Conservation (phyloP, 2,888 invertebrate genomes). For the Phengaris alcon region DNA sequence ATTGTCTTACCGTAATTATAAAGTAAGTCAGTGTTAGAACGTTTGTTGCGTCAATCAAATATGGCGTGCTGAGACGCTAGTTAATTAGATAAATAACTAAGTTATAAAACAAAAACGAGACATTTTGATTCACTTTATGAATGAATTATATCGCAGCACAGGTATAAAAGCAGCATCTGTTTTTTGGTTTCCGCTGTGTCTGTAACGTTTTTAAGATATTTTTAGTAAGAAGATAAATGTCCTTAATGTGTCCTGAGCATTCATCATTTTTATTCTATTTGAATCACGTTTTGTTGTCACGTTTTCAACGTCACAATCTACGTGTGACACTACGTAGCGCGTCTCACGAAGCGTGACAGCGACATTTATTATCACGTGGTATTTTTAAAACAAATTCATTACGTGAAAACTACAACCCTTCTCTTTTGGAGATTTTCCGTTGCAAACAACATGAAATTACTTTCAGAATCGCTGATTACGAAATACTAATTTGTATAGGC, state of each 20-base stretch:
- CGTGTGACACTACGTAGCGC: conserved; percentile 4
- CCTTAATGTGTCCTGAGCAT: neutral
- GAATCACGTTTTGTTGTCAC: conserved; percentile 21
- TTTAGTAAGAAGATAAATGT: neutral
- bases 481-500: no score
- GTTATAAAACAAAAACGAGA: neutral
- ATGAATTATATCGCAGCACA: neutral
- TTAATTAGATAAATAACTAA: neutral
- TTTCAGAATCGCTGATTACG: neutral
- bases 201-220: neutral
- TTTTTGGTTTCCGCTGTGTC: neutral
- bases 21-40: neutral
- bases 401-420: neutral
- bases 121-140: neutral
- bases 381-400: neutral
- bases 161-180: neutral
- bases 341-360: neutral
- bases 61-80: neutral
- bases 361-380: conserved; percentile 1
- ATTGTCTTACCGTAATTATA: neutral
- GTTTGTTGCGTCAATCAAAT: neutral
- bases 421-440: neutral
- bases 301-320: neutral
- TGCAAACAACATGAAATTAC: neutral
- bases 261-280: conserved; percentile 20